phyloP scores from a whole-genome alignment of 2,888 invertebrate genomes.

The Chaetoderma sp. region DNA sequence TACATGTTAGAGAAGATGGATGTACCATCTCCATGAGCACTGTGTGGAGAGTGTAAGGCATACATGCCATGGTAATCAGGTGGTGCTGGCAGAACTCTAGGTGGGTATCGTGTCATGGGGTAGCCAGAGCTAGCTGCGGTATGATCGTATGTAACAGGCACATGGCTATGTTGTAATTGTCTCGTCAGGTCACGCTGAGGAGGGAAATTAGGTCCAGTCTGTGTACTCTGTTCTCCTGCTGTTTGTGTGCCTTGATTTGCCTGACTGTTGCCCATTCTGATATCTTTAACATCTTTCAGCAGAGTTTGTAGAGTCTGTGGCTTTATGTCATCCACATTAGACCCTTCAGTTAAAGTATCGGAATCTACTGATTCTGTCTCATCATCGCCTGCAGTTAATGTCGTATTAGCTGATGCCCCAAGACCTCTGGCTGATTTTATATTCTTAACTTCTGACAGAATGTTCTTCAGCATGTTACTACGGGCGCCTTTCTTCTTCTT shows the following conservation, averaged over 20 bases:
- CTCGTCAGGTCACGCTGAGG: neutral
- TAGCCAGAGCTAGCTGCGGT: too few relatives aligned
- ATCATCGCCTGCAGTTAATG: too few relatives aligned
- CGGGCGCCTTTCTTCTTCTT: slow-evolving; percentile 47
- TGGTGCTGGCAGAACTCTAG: neutral
- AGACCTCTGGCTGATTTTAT: slow-evolving; percentile 55
- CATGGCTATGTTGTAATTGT: neutral
- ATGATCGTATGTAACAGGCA: too few relatives aligned
- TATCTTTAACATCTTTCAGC: neutral
- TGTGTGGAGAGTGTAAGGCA: neutral
- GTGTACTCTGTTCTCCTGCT: neutral
- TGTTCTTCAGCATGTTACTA: slow-evolving; percentile 49
- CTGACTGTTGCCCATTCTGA: neutral
- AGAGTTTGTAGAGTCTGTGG: too few relatives aligned
- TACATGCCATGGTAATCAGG: neutral
- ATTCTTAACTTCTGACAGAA: slow-evolving; percentile 57
- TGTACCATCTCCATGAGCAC: too few relatives aligned
- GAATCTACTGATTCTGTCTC: neutral
- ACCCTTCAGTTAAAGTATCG: neutral
- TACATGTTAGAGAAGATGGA: neutral
- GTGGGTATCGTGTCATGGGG: neutral
- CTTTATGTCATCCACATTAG: neutral
- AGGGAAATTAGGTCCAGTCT: neutral
- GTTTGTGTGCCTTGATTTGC: neutral
- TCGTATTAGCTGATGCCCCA: neutral